These are phyloP conservation scores for Eonycteris spelaea DNA, from an alignment of 2,113 vertebrate genomes.

Conservation along the genomic window DNA sequence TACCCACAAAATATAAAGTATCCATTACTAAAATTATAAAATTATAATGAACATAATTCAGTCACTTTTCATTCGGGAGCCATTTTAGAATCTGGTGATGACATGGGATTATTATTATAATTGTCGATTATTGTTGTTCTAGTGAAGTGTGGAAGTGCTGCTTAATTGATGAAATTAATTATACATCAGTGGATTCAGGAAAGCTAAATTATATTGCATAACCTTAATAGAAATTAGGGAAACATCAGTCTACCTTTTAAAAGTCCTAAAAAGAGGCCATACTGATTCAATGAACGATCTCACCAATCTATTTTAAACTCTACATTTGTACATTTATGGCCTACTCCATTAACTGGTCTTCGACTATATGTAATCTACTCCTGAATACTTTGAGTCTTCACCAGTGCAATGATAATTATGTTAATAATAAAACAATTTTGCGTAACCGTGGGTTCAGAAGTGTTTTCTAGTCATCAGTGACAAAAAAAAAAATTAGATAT, in stretches of 20 bases:
- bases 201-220: neutral
- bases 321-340: neutral
- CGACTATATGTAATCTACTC: neutral
- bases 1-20: neutral
- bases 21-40: slow-evolving; percentile 6
- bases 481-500: neutral
- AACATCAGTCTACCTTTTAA: neutral
- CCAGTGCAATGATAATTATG: neutral
- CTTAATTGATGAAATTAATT: slow-evolving; percentile 45
- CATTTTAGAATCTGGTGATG: slow-evolving; percentile 28
- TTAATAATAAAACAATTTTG: neutral
- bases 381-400: neutral
- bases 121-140: slow-evolving; percentile 16
- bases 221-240: neutral
- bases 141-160: neutral
- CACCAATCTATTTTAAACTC: neutral
- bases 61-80: neutral
- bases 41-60: neutral
- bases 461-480: neutral
- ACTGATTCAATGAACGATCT: neutral
- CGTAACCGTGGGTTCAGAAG: neutral
- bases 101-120: neutral
- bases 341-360: neutral
- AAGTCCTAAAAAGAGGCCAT: neutral
- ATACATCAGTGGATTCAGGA: neutral